Evolutionary conservation across 1,140 invertebrate species (phyloP).

Genomic region (Heliconius hermathena): DNA sequence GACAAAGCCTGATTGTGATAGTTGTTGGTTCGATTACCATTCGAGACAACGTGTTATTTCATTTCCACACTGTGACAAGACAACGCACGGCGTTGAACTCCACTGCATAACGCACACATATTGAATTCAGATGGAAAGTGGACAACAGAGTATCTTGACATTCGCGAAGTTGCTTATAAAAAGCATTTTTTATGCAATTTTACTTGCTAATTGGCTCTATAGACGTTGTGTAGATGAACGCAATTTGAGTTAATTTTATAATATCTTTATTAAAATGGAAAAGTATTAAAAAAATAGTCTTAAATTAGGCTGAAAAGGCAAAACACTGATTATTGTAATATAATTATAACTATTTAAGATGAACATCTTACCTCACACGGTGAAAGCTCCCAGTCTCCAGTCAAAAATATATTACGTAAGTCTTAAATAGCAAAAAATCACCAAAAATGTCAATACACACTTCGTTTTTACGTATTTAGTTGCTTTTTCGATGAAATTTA

Average conservation of each 20-base stretch:
- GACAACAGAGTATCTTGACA: background rate
- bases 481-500: background rate
- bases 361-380: conserved; percentile 45
- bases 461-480: background rate
- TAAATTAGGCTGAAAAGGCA: background rate
- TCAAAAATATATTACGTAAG: conserved; percentile 70
- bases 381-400: conserved; percentile 48
- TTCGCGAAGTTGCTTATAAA: no score
- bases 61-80: no score
- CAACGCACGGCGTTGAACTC: no score
- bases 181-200: no score
- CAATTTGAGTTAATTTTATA: background rate
- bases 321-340: background rate
- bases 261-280: background rate
- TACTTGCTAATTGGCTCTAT: no score
- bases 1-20: no score
- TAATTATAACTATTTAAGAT: background rate
- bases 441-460: background rate
- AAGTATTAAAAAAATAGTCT: background rate
- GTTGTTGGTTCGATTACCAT: no score
- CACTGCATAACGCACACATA: no score
- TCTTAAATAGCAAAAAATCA: conserved; percentile 15
- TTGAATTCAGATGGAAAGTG: background rate
- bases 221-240: background rate
- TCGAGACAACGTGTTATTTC: no score